Percentiles rank a stretch among this genome's conserved stretches.
These are phyloP conservation scores for Apus apus DNA, from an alignment of 2,113 vertebrate genomes.

Conservation along the genomic window DNA sequence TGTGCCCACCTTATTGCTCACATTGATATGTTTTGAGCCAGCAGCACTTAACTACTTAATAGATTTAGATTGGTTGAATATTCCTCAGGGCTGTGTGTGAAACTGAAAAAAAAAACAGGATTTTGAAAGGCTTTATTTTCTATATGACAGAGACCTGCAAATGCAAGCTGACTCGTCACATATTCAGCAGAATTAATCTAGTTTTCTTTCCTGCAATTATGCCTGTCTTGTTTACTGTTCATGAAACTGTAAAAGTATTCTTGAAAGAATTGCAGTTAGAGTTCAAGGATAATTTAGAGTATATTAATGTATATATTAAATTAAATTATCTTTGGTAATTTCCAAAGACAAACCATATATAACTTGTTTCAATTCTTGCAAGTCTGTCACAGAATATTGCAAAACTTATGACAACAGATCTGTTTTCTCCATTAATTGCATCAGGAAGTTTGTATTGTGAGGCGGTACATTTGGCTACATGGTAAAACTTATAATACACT, in stretches of 20 bases:
- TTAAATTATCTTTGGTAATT: not conserved
- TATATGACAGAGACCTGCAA: not conserved
- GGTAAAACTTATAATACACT: not conserved
- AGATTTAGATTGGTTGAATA: not conserved
- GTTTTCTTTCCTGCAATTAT: not conserved
- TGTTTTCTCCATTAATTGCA: not conserved
- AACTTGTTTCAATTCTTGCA: not conserved
- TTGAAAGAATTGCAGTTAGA: not conserved
- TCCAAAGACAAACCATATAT: not conserved
- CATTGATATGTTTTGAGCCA: not conserved
- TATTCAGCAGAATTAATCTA: not conserved
- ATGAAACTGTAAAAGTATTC: not conserved
- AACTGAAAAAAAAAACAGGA: not conserved
- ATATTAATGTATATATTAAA: conserved; percentile 7
- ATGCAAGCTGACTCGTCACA: not conserved
- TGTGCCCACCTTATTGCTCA: not conserved
- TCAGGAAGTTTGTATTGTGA: not conserved
- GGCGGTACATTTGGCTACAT: not conserved
- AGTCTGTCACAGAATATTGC: not conserved
- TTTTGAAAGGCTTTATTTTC: not conserved
- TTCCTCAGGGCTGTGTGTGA: not conserved
- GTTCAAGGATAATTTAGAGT: not conserved
- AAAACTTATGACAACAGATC: not conserved
- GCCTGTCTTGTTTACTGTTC: not conserved
- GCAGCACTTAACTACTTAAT: not conserved